Conservation (phyloP, 2,888 invertebrate species). For the Spilarctia lutea region DNA sequence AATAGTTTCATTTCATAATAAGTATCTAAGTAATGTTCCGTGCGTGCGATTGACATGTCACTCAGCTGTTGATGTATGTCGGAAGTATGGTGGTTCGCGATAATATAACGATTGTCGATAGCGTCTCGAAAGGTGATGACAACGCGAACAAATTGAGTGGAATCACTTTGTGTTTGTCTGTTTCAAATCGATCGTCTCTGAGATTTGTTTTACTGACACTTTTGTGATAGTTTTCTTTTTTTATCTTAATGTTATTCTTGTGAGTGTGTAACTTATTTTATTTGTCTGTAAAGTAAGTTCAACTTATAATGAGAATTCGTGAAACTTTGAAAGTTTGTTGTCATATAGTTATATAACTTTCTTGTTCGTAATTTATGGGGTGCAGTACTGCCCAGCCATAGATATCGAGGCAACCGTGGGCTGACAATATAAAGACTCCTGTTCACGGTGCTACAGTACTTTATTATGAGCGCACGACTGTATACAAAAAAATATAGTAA, state of each 20-base stretch:
- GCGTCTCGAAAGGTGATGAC: slow-evolving; percentile 1
- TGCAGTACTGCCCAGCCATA: slow-evolving; percentile 36
- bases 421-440: slow-evolving; percentile 40
- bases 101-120: neutral
- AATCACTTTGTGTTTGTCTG: neutral
- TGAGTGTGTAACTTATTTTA: neutral
- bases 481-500: neutral
- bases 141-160: slow-evolving; percentile 1
- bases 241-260: neutral
- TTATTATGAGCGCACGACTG: neutral
- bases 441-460: slow-evolving; percentile 26
- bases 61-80: slow-evolving; percentile 8
- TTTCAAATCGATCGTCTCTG: neutral
- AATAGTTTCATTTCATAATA: neutral
- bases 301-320: neutral
- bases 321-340: neutral
- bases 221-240: neutral
- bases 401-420: slow-evolving; percentile 34
- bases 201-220: neutral
- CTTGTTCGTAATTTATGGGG: slow-evolving; percentile 44
- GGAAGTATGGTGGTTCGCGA: neutral
- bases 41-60: slow-evolving; percentile 12
- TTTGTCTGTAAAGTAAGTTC: neutral
- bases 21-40: slow-evolving; percentile 19
- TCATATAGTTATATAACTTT: neutral